Base-by-base conservation (phyloP, 2,113 vertebrate genomes). In the Cricetomys ansorgei region DNA sequence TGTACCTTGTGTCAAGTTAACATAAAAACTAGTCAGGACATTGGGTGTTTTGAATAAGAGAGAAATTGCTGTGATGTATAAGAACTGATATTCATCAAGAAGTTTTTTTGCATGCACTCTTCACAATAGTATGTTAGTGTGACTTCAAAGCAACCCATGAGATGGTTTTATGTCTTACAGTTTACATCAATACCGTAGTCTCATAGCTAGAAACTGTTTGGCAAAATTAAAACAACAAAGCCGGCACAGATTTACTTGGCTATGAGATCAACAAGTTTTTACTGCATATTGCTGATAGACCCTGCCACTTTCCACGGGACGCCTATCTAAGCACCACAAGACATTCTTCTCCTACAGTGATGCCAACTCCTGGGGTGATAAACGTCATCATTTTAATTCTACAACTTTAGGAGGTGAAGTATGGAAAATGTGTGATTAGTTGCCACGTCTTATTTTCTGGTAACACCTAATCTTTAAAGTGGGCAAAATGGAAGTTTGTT, bases 261-360 rank as follows among this genome's bases (percentile, higher is more conserved):
- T 96, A 6, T 95, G 62, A 95, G 91, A 69, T 19, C 53, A 87
- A 95, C 25, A n/a, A 80, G 25, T 45, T 93, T 89, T 88, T 31
- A 29, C 25, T 69, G 40, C 4, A 55, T 64, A 27, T 69, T 62
- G 67, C 40, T 88, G 59, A 69, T 57, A 59, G 80, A 73, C 0
- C 45, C 27, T 77, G 27, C 27, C 81, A 37, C 23, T 16, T n/a
- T 19, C 62, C 7, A 16, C 85, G 40, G 53, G 62, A 92, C 34
- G n/a, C 31, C 23, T n/a, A 16, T 59, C 31, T 19, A 7, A 94
- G 59, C 70, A 10, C 86, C 12, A 84, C 29, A 88, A 55, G 37
- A 43, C 1, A 1, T n/a, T 77, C 59, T n/a, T 77, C 59, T 17
- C 37, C 21, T 80, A 92, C n/a, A 94, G 27, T 96, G 92, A 89